These are phyloP conservation scores for Liposcelis brunnea DNA, from an alignment of 2,888 invertebrate species.

Conservation along the genomic window DNA sequence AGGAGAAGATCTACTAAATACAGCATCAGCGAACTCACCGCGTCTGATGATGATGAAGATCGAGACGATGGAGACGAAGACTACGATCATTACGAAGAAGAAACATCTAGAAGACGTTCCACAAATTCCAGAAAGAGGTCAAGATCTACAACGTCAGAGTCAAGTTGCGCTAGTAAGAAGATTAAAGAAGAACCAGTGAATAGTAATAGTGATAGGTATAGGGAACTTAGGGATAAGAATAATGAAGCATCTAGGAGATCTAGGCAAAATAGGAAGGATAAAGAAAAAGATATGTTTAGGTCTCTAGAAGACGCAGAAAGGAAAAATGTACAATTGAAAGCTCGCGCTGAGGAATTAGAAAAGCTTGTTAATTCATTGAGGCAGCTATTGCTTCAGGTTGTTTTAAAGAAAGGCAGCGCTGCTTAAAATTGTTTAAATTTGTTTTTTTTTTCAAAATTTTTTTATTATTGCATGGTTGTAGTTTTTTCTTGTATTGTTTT, in stretches of 20 bases:
- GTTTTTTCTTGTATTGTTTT: too few relatives aligned
- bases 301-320: constrained; percentile 37
- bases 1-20: not conserved
- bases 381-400: constrained; percentile 44
- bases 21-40: not conserved
- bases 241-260: constrained; percentile 63
- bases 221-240: constrained; percentile 55
- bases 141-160: constrained; percentile 2
- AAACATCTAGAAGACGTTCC: not conserved
- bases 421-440: too few relatives aligned
- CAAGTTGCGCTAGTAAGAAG: not conserved
- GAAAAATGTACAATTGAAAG: constrained; percentile 43
- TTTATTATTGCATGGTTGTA: too few relatives aligned
- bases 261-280: constrained; percentile 48
- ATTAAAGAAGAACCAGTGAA: too few relatives aligned
- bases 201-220: constrained; percentile 30
- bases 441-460: too few relatives aligned
- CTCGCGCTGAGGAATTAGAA: constrained; percentile 48
- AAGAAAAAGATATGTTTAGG: constrained; percentile 36
- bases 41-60: not conserved
- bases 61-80: not conserved
- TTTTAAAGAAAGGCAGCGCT: constrained; percentile 29
- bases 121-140: not conserved
- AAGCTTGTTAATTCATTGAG: constrained; percentile 46
- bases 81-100: not conserved